Base-by-base conservation (phyloP, 2,888 invertebrate genomes). In the Drosophila villosipedis region DNA sequence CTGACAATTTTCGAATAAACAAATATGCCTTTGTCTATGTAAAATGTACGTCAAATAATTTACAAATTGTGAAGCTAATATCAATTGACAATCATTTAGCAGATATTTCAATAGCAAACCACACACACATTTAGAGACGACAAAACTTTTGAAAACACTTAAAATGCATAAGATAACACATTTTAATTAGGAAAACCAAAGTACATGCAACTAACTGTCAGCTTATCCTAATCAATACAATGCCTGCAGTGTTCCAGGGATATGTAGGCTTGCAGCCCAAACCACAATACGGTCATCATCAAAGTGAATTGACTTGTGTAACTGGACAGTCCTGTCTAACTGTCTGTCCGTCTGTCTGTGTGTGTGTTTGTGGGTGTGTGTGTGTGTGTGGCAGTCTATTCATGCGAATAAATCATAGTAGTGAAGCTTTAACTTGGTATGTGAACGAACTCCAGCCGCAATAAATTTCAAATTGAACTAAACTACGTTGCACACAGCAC, bases 401-500 rank as follows among this genome's bases (percentile, higher is more conserved):
- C 69, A 75, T 69, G 76, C 75, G 90, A 68, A 89, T 86, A 87
- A 90, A 77, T 86, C 89, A 90, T 90, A 84, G 81, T 63, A 61
- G 73, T 84, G 79, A 54, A 71, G 89, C 89, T 83, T 86, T 83
- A 84, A 89, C 87, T 76, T 83, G 89, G 87, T 87, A 78, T 76
- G 89, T 82, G 87, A 87, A 91, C 73, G 90, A 87, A 91, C 85
- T 79, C 65, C 73, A 63, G 85, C 91, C 88, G 90, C 88, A 91
- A 88, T 91, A 88, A 88, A 88, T 88, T 91, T 87, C 74, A 72
- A 91, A 88, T 91, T 80, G 85, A 87, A 87, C 74, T 77, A 60
- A 76, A 75, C 74, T 72, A 84, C 75, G 79, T 66, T 68, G 62
- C 71, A 53, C 62, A 76, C 73, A 73, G 80, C 71, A 73, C 81